Evolutionary conservation across 2,888 invertebrate species (phyloP), one percentile per base, ranked within the genome.

Genomic region (Apamea crenata): DNA sequence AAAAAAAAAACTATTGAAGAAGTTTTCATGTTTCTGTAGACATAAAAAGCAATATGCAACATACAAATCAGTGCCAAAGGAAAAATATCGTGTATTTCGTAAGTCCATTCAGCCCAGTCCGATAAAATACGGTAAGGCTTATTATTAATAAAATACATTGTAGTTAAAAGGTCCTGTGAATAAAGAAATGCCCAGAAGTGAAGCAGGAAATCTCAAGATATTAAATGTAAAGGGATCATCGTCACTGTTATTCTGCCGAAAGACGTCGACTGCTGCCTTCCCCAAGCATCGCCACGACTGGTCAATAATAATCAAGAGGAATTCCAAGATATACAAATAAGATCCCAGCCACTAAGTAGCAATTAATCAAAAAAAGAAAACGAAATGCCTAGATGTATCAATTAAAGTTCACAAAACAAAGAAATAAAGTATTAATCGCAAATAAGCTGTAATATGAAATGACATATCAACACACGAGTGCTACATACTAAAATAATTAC

Each of bases 71-170:
- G 81, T 82, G 72, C 75, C 36, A 80, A 87, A 78, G 86, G 88
- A 86, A 81, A 75, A 83, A 80, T 88, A 88, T 89, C 83, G 89
- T 90, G 91, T 91, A 93, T 93, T 93, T 94, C 95, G 94, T 94
- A 92, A 94, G 95, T 95, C 95, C 93, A 93, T 92, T 94, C 93
- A 94, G 96, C 95, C 96, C 96, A 96, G 96, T 95, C 96, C 96
- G 91, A 92, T 91, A 88, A 88, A 90, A 91, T 91, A 91, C 91
- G 96, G 96, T 96, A 96, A 96, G 96, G 93, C 94, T 84, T 84
- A 44, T 78, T 79, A 71, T 74, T 92, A 89, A 89, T 86, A 79
- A 87, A 82, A 86, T 85, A 74, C 7, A 36, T 78, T 85, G 69
- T 91, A 91, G 93, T 93, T 93, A 94, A 95, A 95, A 94, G 93